Percentiles rank a stretch among this genome's conserved stretches.
phyloP scores from a whole-genome alignment of 30 jellyfish, hydroid and myxozoan species.

The Turritopsis dohrnii region DNA sequence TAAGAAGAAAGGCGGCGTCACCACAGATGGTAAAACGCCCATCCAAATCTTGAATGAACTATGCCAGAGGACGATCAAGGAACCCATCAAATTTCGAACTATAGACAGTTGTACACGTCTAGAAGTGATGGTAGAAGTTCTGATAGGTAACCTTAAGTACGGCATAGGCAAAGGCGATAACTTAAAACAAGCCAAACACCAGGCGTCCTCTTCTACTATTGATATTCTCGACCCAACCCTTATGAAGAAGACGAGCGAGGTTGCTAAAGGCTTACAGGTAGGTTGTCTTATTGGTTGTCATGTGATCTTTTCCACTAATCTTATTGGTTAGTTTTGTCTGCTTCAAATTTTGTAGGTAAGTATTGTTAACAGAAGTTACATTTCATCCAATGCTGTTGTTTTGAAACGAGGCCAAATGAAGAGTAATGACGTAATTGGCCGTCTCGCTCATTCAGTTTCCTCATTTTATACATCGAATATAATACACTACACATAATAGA shows the following conservation, averaged over 20 bases:
- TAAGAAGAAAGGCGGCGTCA: neutral
- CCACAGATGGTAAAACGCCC: constrained; percentile 40
- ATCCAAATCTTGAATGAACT: constrained; percentile 49
- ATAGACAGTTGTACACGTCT: constrained; percentile 18
- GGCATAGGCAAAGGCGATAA: constrained; percentile 74
- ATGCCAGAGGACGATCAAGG: constrained; percentile 41
- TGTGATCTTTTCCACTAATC: neutral
- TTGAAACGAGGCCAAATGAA: neutral
- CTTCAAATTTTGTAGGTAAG: no score
- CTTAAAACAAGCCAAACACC: constrained; percentile 59
- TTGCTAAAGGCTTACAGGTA: neutral
- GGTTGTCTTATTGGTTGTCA: constrained; percentile 4
- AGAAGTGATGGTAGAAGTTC: constrained; percentile 43
- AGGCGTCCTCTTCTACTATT: constrained; percentile 57
- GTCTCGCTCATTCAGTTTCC: no score
- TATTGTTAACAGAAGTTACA: no score
- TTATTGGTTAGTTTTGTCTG: neutral
- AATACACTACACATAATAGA: no score
- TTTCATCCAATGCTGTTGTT: no score
- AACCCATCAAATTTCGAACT: constrained; percentile 13
- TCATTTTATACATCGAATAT: no score
- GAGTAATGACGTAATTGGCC: neutral
- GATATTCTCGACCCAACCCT: constrained; percentile 52
- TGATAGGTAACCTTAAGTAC: constrained; percentile 47
- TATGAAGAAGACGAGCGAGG: constrained; percentile 17